A percentile compares a stretch with the other conserved stretches of the same genome.
Evolutionary conservation across 2,797 vertebrate species (phyloP).

Genomic region (Steatocranus sp.): DNA sequence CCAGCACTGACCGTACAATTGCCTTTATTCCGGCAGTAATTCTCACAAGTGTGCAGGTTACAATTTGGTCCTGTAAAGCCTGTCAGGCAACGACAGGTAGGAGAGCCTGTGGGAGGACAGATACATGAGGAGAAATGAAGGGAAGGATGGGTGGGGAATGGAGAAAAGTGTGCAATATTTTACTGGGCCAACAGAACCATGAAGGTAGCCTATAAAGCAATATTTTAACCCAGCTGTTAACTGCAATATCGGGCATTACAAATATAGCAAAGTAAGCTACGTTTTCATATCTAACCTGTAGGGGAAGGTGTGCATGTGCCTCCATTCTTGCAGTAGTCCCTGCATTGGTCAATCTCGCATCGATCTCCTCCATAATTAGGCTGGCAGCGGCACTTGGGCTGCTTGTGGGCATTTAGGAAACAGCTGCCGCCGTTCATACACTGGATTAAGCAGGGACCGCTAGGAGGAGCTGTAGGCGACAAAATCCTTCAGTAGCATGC

Average conservation of each 20-base stretch:
- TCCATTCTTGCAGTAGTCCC: constrained; percentile 90
- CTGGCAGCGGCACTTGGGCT: constrained; percentile 93
- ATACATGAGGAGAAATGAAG: background rate
- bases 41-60: constrained; percentile 83
- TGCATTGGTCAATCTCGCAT: constrained; percentile 92
- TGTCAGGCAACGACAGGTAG: constrained; percentile 88
- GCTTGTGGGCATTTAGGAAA: constrained; percentile 91
- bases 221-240: background rate
- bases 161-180: background rate
- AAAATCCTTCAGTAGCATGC: background rate
- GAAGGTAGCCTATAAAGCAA: background rate
- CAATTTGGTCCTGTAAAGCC: constrained; percentile 91
- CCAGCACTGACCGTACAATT: constrained; percentile 89
- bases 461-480: constrained; percentile 67
- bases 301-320: constrained; percentile 92
- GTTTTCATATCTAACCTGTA: constrained; percentile 72
- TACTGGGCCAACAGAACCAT: background rate
- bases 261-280: background rate
- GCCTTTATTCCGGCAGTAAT: constrained; percentile 87
- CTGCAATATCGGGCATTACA: background rate
- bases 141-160: background rate
- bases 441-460: constrained; percentile 81
- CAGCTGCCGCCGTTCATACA: constrained; percentile 92
- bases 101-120: constrained; percentile 75
- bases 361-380: constrained; percentile 88